These are phyloP conservation scores for Gouania willdenowi DNA, from an alignment of 2,797 vertebrate genomes.

Conservation along the genomic window DNA sequence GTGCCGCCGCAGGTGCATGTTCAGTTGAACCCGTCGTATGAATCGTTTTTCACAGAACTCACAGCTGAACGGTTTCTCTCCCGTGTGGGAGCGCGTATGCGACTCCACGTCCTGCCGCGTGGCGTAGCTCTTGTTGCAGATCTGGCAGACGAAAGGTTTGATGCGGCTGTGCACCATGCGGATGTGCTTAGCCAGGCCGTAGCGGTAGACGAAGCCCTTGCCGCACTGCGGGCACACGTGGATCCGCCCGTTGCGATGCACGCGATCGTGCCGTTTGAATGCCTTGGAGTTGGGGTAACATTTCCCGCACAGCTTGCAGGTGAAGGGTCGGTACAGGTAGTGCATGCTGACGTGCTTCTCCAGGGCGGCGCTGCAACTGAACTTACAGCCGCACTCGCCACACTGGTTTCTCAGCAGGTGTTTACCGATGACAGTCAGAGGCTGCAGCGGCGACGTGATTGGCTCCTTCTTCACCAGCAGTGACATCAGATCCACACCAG, in stretches of 20 bases:
- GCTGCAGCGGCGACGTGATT: conserved; percentile 50
- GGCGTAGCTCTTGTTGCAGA: conserved; percentile 70
- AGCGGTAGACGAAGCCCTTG: conserved; percentile 74
- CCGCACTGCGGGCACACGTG: conserved; percentile 68
- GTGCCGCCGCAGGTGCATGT: conserved; percentile 72
- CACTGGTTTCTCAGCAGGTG: conserved; percentile 67
- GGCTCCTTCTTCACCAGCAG: too few relatives aligned
- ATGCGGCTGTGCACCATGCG: conserved; percentile 67
- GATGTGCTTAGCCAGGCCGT: conserved; percentile 70
- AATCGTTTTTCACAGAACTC: conserved; percentile 70
- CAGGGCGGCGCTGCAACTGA: conserved; percentile 62
- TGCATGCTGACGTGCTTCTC: conserved; percentile 72
- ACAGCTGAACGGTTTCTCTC: conserved; percentile 75
- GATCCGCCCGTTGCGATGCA: conserved; percentile 66
- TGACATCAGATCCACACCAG: too few relatives aligned
- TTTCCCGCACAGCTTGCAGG: conserved; percentile 69
- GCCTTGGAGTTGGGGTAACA: conserved; percentile 61
- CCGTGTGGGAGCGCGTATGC: conserved; percentile 71
- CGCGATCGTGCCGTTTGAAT: conserved; percentile 66
- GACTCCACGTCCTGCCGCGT: conserved; percentile 65
- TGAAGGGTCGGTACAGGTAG: conserved; percentile 55
- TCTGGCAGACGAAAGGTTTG: conserved; percentile 68
- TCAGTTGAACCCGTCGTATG: conserved; percentile 65
- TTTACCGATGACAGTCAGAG: conserved; percentile 51
- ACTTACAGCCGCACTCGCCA: conserved; percentile 66